Conservation (phyloP, 2,797 vertebrate genomes). For the Ctenopoma kingsleyae region DNA sequence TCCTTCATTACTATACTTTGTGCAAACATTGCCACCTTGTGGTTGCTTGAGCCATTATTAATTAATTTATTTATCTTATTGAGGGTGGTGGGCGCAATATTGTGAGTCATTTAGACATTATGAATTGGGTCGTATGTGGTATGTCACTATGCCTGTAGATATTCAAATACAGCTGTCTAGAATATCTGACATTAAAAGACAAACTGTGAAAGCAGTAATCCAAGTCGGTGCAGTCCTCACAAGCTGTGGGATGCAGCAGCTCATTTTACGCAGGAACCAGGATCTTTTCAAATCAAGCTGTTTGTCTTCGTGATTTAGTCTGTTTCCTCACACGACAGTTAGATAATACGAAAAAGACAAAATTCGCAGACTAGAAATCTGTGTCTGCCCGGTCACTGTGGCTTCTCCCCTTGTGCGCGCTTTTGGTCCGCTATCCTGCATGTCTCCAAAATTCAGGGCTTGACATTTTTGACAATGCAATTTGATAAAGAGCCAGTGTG, state of each 20-base stretch:
- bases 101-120: slow-evolving; percentile 75
- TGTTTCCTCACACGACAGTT: slow-evolving; percentile 40
- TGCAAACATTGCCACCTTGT: slow-evolving; percentile 98
- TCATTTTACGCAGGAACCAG: slow-evolving; percentile 63
- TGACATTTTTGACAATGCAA: slow-evolving; percentile 78
- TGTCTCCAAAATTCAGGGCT: slow-evolving; percentile 63
- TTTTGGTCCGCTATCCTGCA: slow-evolving; percentile 49
- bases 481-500: slow-evolving; percentile 74
- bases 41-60: slow-evolving; percentile 76
- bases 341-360: slow-evolving; percentile 6
- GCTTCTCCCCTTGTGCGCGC: slow-evolving; percentile 35
- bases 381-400: slow-evolving; percentile 32
- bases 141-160: slow-evolving; percentile 41
- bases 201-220: slow-evolving; percentile 20
- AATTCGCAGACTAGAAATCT: slow-evolving; percentile 31
- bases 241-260: slow-evolving; percentile 46
- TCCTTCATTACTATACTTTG: slow-evolving; percentile 87
- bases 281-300: slow-evolving; percentile 37
- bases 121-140: slow-evolving; percentile 68
- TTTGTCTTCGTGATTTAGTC: slow-evolving; percentile 30
- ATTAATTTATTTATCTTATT: slow-evolving; percentile 62
- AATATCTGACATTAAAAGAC: slow-evolving; percentile 34
- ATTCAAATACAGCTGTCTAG: slow-evolving; percentile 39
- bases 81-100: slow-evolving; percentile 57
- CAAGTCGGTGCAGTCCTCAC: slow-evolving; percentile 31